Percentiles rank a stretch among this genome's conserved stretches.
Conservation (phyloP, 2,113 vertebrate genomes). For the Sphaerodactylus townsendi region DNA sequence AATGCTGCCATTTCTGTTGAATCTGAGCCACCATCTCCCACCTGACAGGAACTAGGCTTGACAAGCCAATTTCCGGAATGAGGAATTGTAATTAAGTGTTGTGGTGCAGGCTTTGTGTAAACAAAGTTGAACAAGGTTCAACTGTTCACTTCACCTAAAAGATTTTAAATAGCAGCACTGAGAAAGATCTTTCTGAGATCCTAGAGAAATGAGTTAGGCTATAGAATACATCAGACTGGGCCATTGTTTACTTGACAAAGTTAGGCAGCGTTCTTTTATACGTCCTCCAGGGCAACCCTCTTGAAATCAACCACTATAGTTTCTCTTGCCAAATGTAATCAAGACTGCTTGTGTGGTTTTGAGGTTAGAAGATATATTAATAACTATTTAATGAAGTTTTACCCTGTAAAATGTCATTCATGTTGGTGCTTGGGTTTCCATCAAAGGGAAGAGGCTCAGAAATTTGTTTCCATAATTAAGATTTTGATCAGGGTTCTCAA, state of each 20-base stretch:
- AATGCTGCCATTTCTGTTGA: not conserved
- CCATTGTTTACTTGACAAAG: not conserved
- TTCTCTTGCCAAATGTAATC: slow-evolving; percentile 6
- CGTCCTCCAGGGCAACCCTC: not conserved
- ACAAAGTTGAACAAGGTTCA: not conserved
- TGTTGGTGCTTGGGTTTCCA: not conserved
- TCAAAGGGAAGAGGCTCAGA: not conserved
- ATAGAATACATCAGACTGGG: not conserved
- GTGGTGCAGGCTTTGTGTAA: not conserved
- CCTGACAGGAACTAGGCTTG: not conserved
- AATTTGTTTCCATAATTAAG: not conserved
- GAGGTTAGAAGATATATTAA: not conserved
- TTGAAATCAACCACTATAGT: not conserved
- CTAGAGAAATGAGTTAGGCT: not conserved
- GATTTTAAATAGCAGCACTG: not conserved
- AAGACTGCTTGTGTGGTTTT: not conserved
- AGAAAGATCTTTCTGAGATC: not conserved
- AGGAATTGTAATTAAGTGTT: not conserved
- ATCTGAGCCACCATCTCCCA: not conserved
- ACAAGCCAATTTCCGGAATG: not conserved
- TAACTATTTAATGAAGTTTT: not conserved
- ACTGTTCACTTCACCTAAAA: not conserved
- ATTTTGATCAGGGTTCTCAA: not conserved
- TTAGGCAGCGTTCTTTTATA: not conserved
- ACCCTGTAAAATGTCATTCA: not conserved